Conservation (phyloP, 35 echinoderm and acorn worm genomes). For the Stichopus chloronotus region DNA sequence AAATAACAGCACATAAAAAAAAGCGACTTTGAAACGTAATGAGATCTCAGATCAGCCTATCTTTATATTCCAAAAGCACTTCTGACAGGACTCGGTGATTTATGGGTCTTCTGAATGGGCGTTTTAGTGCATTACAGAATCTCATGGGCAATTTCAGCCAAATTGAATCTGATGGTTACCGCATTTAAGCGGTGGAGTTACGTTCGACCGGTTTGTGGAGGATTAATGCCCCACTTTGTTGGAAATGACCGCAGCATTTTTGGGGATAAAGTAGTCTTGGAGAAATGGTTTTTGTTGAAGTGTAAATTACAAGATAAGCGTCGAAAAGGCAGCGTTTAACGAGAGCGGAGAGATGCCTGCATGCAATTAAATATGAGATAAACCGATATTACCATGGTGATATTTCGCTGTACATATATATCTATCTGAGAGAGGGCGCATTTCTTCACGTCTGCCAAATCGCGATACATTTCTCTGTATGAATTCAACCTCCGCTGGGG, state of each 20-base stretch:
- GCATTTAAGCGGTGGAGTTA: conserved; percentile 62
- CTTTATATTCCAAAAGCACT: conserved; percentile 45
- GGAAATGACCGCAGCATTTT: conserved; percentile 46
- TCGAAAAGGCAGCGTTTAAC: conserved; percentile 39
- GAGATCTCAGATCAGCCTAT: conserved; percentile 22
- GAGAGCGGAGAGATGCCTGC: conserved; percentile 37
- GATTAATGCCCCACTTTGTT: conserved; percentile 67
- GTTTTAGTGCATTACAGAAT: conserved; percentile 54
- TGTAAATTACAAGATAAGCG: conserved; percentile 67
- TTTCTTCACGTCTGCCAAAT: not conserved
- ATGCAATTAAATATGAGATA: conserved; percentile 24
- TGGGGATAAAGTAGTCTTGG: conserved; percentile 29
- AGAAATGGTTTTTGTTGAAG: conserved; percentile 44
- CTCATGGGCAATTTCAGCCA: conserved; percentile 67
- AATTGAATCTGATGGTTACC: conserved; percentile 65
- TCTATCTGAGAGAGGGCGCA: not conserved
- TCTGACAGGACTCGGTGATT: conserved; percentile 51
- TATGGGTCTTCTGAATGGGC: conserved; percentile 56
- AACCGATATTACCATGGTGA: conserved; percentile 31
- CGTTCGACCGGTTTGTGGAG: conserved; percentile 23
- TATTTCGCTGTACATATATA: not conserved
- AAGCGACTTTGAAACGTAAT: conserved; percentile 34
- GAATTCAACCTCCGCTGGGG: too few relatives aligned
- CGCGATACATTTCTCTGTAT: too few relatives aligned
- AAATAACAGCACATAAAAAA: conserved; percentile 55